A percentile compares a stretch with the other conserved stretches of the same genome.
phyloP scores from a whole-genome alignment of 2,113 vertebrate genomes.

The Ramphastos sulfuratus region DNA sequence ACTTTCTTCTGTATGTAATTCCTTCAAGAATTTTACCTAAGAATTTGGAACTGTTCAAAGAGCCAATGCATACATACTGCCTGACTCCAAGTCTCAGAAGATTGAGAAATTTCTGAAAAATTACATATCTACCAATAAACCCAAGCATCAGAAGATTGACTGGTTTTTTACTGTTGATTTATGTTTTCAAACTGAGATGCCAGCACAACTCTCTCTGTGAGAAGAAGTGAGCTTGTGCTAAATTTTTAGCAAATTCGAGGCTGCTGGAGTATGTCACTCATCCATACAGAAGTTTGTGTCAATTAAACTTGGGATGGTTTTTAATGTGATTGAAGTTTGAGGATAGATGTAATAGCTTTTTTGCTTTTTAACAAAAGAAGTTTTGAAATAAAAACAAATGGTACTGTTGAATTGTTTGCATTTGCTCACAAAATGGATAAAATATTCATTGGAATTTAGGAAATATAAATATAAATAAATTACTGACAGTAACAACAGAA shows the following conservation, averaged over 20 bases:
- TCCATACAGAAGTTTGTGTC: neutral
- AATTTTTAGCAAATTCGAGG: neutral
- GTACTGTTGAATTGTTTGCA: neutral
- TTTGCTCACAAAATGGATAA: neutral
- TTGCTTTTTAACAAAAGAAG: neutral
- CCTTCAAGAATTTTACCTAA: too few relatives aligned
- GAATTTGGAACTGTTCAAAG: neutral
- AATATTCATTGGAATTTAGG: neutral
- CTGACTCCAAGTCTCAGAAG: neutral
- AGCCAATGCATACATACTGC: neutral
- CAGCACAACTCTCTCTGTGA: neutral
- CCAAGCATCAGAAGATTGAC: neutral
- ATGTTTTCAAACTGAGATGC: neutral
- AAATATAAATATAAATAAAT: neutral
- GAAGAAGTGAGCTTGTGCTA: neutral
- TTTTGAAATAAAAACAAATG: neutral
- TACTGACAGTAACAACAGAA: neutral
- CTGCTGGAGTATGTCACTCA: neutral
- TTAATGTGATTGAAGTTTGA: neutral
- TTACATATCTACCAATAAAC: neutral
- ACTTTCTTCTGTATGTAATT: too few relatives aligned
- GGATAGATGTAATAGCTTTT: neutral
- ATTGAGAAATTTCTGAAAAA: neutral
- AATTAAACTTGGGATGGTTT: neutral
- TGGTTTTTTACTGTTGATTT: neutral